Evolutionary conservation across 37 sponge, comb jelly and placozoan species (phyloP), one percentile per base, ranked within the genome.

Genomic region (Spongia lamella): DNA sequence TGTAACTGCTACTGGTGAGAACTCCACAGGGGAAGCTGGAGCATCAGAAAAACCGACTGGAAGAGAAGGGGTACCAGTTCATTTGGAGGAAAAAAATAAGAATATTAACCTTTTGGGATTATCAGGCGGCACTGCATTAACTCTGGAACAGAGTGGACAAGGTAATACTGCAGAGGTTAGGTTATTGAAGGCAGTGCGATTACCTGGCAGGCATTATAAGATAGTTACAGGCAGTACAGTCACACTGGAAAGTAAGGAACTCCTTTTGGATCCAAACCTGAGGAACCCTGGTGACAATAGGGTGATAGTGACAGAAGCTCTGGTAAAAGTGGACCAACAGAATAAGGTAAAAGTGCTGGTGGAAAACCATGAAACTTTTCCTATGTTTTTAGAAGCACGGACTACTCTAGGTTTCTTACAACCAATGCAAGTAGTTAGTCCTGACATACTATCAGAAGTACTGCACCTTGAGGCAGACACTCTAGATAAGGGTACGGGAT

Each of bases 341-440:
- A 24, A n/a, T 2, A 4, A 20, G 19, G 16, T 69, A 13, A 25
- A 51, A 22, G 0, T 84, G 24, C 36, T 78, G n/a, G 57, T 84
- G 16, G 63, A 70, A 51, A 84, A 84, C 57, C 56, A 60, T 52
- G 64, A 43, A 17, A 24, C 32, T 17, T 32, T 61, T 9, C 62
- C 77, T 9, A 33, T 76, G 6, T 20, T 50, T 7, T 63, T 83
- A 19, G 21, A 70, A 37, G 66, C 33, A 76, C 77, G 79, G 56
- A 49, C 53, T 31, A 2, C 27, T 16, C 56, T 84, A n/a, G 79
- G 79, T 43, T 9, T 13, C 7, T 43, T 9, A 43, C 47, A 43
- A 9, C 47, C 47, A 43, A 9, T 43, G 47, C 9, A 43, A 43
- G 47, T 43, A 5, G 9, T 43, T 13, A 5, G 7, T 9, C 5